Evolutionary conservation across 2,797 vertebrate genomes (phyloP).

Genomic region (Sebastes kiyomatsui): DNA sequence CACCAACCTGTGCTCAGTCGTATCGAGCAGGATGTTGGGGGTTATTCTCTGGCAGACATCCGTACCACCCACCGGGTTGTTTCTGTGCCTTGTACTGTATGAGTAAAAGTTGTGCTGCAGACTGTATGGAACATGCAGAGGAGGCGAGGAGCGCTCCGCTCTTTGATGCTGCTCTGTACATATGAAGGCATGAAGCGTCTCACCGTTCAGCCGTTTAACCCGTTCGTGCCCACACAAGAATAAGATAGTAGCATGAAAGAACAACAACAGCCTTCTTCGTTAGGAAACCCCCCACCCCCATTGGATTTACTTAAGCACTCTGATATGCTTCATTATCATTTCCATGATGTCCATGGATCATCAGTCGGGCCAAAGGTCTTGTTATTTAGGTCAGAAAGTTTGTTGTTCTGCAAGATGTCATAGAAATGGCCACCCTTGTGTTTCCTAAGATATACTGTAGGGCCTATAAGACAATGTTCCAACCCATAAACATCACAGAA

Average conservation of each 20-base stretch:
- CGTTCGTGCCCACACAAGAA: slow-evolving; percentile 78
- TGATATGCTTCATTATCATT: slow-evolving; percentile 27
- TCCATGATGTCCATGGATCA: slow-evolving; percentile 40
- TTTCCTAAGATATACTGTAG: slow-evolving; percentile 5
- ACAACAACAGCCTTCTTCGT: slow-evolving; percentile 36
- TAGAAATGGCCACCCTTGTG: slow-evolving; percentile 1
- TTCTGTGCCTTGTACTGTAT: slow-evolving; percentile 50
- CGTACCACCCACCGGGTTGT: slow-evolving; percentile 49
- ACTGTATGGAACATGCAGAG: slow-evolving; percentile 83
- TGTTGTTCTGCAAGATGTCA: slow-evolving; percentile 33
- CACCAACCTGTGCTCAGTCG: slow-evolving; percentile 42
- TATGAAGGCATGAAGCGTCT: slow-evolving; percentile 29
- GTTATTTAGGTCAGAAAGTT: slow-evolving; percentile 30
- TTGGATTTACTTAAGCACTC: slow-evolving; percentile 6
- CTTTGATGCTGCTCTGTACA: slow-evolving; percentile 63
- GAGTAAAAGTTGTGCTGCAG: slow-evolving; percentile 49
- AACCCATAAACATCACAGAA: background rate
- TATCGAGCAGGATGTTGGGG: slow-evolving; percentile 71
- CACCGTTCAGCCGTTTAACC: slow-evolving; percentile 72
- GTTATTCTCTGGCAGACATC: slow-evolving; percentile 46
- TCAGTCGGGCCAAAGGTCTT: slow-evolving; percentile 17
- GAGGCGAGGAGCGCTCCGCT: slow-evolving; percentile 65
- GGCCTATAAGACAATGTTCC: background rate
- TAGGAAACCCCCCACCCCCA: slow-evolving; percentile 38
- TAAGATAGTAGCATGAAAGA: slow-evolving; percentile 21